Percentiles rank a stretch among this genome's conserved stretches.
These are phyloP conservation scores for Scyliorhinus canicula DNA, from an alignment of 2,797 vertebrate genomes.

Conservation along the genomic window DNA sequence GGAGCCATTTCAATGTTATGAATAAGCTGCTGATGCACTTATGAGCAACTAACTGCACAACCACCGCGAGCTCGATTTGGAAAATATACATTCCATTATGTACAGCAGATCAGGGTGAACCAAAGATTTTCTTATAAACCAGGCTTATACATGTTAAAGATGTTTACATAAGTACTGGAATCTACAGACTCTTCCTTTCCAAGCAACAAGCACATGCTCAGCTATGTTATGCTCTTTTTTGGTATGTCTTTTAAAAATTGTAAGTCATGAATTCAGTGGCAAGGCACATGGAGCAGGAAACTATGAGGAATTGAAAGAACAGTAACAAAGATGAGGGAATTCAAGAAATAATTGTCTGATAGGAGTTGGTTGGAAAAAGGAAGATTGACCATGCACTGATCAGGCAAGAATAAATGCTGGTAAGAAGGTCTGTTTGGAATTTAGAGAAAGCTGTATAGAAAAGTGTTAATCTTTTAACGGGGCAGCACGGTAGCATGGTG, in stretches of 20 bases:
- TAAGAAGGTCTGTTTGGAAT: neutral
- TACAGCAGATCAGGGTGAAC: neutral
- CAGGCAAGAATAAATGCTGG: neutral
- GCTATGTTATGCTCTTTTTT: too few species aligned
- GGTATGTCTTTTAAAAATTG: too few species aligned
- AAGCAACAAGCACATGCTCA: too few species aligned
- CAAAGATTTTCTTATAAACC: neutral
- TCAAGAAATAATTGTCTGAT: neutral
- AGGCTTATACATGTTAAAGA: neutral
- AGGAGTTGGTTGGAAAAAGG: neutral
- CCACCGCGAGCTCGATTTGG: too few species aligned
- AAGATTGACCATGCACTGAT: neutral
- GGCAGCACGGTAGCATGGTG: too few species aligned
- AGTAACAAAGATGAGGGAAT: neutral
- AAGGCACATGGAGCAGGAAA: too few species aligned
- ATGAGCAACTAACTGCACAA: neutral
- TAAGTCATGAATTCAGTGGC: too few species aligned
- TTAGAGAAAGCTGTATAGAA: too few species aligned
- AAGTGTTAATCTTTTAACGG: neutral
- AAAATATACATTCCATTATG: neutral
- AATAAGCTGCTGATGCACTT: neutral
- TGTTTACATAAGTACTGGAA: neutral
- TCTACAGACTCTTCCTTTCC: neutral
- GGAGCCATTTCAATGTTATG: neutral
- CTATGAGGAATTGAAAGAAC: neutral